Base-by-base conservation (phyloP, 2,888 invertebrate genomes). In the Laothoe populi region DNA sequence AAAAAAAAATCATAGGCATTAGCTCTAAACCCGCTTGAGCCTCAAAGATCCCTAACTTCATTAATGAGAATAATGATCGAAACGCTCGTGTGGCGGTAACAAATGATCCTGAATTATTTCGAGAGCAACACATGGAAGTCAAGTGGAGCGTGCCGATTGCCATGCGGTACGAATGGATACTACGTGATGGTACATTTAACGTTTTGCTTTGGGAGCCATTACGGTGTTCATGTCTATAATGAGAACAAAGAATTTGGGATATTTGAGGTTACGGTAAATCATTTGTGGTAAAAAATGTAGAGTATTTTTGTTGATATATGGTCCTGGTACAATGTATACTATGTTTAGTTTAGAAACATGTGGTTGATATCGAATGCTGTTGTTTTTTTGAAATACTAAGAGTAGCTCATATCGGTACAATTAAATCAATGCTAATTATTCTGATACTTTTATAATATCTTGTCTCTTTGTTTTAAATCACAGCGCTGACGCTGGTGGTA, bases 161-260 rank as follows among this genome's bases (percentile, higher is more conserved):
- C 72, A 71, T 79, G 83, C 84, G 81, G 73, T 70, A 79, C 77
- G 79, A 81, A 84, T 79, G 75, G 76, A 74, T 79, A 83, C 86
- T 75, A 64, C 70, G 84, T 74, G 66, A 79, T 71, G 83, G 74
- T 65, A 77, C 82, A 80, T 88, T 85, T 75, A 61, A 60, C 26
- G 62, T 44, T 61, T 60, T 64, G 49, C 64, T 66, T 63, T 46
- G 10, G 13, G 21, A 13, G 10, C 38, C 4, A 53, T 19, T 53
- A 31, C 35, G 31, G 16, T 16, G 31, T 10, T 16, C 19, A 53
- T 21, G 11, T 53, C 53, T 53, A 19, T 49, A 49, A 49, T 26
- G 53, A 11, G 53, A 53, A 53, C 53, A 53, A 53, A 53, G 53
- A 35, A 53, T 35, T 53, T 35, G 11, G n/a, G 4, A 26, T 49